phyloP scores from a whole-genome alignment of 2,888 invertebrate species.

The Zygogramma bicolorata region DNA sequence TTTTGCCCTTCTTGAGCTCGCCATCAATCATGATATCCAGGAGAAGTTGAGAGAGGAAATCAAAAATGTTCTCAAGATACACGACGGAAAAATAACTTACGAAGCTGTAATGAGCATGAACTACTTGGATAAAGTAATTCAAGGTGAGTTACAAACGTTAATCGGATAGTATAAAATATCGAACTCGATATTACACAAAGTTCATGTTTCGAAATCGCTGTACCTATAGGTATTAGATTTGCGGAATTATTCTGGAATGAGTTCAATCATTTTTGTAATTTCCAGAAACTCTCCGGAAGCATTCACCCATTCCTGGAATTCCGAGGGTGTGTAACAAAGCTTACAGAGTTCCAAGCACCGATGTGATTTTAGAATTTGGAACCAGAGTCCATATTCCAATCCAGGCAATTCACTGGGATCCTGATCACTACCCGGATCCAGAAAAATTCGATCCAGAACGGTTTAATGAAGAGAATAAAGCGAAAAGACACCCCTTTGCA shows the following conservation, averaged over 20 bases:
- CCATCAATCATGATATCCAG: conserved; percentile 66
- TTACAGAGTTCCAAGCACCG: conserved; percentile 42
- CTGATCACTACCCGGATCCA: conserved; percentile 68
- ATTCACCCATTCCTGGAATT: conserved; percentile 38
- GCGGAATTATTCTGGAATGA: not conserved
- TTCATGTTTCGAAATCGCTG: too few relatives aligned
- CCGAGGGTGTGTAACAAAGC: conserved; percentile 40
- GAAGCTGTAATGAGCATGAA: conserved; percentile 51
- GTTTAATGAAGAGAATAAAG: conserved; percentile 69
- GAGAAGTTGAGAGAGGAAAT: conserved; percentile 52
- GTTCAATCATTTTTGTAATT: not conserved
- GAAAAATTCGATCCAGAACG: conserved; percentile 73
- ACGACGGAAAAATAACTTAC: conserved; percentile 50
- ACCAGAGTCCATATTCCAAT: conserved; percentile 22
- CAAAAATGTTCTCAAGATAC: conserved; percentile 41
- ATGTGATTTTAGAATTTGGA: conserved; percentile 41
- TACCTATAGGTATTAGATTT: too few relatives aligned
- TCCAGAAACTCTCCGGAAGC: conserved; percentile 47
- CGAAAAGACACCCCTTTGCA: conserved; percentile 35
- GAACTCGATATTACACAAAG: too few relatives aligned
- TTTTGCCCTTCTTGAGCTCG: conserved; percentile 68
- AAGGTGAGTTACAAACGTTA: conserved; percentile 52
- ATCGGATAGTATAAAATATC: too few relatives aligned
- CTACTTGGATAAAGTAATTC: conserved; percentile 66
- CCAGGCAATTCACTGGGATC: conserved; percentile 42